These are phyloP conservation scores for Electrona antarctica DNA, from an alignment of 2,113 vertebrate genomes.

Conservation along the genomic window DNA sequence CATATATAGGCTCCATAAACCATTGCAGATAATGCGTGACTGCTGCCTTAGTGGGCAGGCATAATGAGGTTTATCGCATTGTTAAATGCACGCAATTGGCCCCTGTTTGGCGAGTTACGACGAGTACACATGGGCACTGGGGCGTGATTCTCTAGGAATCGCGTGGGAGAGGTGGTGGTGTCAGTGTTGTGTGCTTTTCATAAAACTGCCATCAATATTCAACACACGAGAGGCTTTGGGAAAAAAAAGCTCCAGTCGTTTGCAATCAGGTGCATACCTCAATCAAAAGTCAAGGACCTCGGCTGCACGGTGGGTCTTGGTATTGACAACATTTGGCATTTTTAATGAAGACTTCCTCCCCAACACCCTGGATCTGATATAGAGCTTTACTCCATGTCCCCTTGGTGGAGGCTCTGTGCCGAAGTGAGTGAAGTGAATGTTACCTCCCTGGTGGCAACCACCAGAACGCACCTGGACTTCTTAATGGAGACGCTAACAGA, in stretches of 20 bases:
- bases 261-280: slow-evolving; percentile 37
- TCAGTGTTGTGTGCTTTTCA: slow-evolving; percentile 29
- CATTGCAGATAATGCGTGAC: slow-evolving; percentile 74
- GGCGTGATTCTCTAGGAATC: slow-evolving; percentile 52
- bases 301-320: slow-evolving; percentile 35
- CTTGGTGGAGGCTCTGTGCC: slow-evolving; percentile 40
- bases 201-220: slow-evolving; percentile 47
- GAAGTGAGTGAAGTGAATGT: slow-evolving; percentile 56
- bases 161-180: slow-evolving; percentile 14
- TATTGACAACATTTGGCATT: slow-evolving; percentile 61
- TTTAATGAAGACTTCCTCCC: slow-evolving; percentile 60
- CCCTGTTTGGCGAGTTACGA: slow-evolving; percentile 63
- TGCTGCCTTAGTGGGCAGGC: slow-evolving; percentile 75
- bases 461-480: slow-evolving; percentile 60
- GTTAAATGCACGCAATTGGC: slow-evolving; percentile 73
- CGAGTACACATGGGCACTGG: slow-evolving; percentile 51
- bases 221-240: slow-evolving; percentile 45
- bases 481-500: slow-evolving; percentile 62
- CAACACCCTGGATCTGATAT: slow-evolving; percentile 50
- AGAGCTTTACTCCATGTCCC: slow-evolving; percentile 62
- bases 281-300: slow-evolving; percentile 60
- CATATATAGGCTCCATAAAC: slow-evolving; percentile 73
- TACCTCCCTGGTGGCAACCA: slow-evolving; percentile 56
- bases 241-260: slow-evolving; percentile 52
- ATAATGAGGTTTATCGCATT: slow-evolving; percentile 76